Conservation (phyloP, 2,888 invertebrate species). For the Drosophila sordidula region DNA sequence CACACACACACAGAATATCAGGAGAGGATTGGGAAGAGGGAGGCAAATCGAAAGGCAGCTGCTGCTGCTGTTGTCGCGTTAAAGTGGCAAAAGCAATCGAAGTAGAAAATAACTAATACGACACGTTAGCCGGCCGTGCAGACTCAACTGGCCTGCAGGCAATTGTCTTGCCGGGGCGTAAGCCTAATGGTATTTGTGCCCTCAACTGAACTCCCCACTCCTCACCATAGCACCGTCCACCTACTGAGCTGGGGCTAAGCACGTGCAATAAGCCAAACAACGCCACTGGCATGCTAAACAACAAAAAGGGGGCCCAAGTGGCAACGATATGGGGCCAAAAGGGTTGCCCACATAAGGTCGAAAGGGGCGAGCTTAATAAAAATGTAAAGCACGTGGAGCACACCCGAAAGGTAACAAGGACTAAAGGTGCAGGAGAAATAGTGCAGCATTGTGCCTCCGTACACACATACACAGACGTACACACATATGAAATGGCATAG, state of each 20-base stretch:
- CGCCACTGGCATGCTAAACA: slow-evolving; percentile 80
- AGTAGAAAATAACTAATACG: slow-evolving; percentile 81
- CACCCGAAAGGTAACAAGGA: slow-evolving; percentile 52
- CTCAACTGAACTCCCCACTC: slow-evolving; percentile 26
- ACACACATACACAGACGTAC: slow-evolving; percentile 1
- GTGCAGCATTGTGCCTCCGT: slow-evolving; percentile 58
- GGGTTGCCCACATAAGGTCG: slow-evolving; percentile 56
- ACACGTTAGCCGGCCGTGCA: slow-evolving; percentile 75
- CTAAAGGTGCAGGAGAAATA: slow-evolving; percentile 71
- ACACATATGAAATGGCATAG: slow-evolving; percentile 74
- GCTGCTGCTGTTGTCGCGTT: slow-evolving; percentile 71
- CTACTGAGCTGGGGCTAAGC: slow-evolving; percentile 60
- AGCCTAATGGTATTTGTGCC: slow-evolving; percentile 75
- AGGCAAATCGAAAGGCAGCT: slow-evolving; percentile 19
- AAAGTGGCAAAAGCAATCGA: slow-evolving; percentile 82
- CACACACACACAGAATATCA: slow-evolving; percentile 11
- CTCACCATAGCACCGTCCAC: slow-evolving; percentile 1
- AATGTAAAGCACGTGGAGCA: slow-evolving; percentile 82
- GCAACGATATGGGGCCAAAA: slow-evolving; percentile 56
- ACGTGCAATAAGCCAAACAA: slow-evolving; percentile 80
- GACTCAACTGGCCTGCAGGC: slow-evolving; percentile 65
- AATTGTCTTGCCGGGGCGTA: slow-evolving; percentile 67
- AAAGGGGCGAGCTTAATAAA: slow-evolving; percentile 75
- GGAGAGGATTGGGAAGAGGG: background rate
- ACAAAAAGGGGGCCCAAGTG: slow-evolving; percentile 29